phyloP scores from a whole-genome alignment of 2,888 invertebrate genomes.

The Macrosoma leucophasiata region DNA sequence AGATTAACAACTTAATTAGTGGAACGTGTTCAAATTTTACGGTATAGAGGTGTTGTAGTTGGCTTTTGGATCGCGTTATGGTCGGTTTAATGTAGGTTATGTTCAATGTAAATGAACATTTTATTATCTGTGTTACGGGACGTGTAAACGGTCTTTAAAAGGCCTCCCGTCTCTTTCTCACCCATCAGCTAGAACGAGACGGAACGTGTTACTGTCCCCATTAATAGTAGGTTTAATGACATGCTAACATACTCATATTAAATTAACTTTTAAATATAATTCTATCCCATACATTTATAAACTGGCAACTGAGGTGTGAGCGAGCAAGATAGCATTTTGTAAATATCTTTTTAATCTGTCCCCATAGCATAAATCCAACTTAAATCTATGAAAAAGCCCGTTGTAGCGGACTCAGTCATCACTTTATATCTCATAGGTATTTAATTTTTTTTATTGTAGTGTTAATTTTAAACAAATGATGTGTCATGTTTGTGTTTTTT shows the following conservation, averaged over 20 bases:
- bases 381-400: conserved; percentile 48
- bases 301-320: conserved; percentile 49
- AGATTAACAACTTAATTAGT: conserved; percentile 48
- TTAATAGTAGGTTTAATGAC: conserved; percentile 21
- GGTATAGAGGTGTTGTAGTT: no score
- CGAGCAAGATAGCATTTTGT: conserved; percentile 68
- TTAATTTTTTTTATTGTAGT: conserved; percentile 65
- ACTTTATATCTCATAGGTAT: conserved; percentile 73
- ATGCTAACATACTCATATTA: conserved; percentile 23
- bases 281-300: conserved; percentile 21
- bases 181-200: conserved; percentile 1
- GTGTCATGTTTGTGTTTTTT: conserved; percentile 59
- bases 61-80: no score
- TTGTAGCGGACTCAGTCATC: conserved; percentile 60
- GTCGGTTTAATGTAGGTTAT: conserved; percentile 9
- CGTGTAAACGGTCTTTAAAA: no score
- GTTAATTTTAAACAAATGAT: conserved; percentile 58
- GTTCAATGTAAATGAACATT: conserved; percentile 9
- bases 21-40: conserved; percentile 55
- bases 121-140: conserved; percentile 11
- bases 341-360: conserved; percentile 63
- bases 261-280: conserved; percentile 15
- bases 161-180: conserved; percentile 5
- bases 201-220: conserved; percentile 5
- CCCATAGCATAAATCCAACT: conserved; percentile 68